phyloP scores from a whole-genome alignment of 37 sponge, comb jelly and placozoan species.

The Dysidea cf. avara region DNA sequence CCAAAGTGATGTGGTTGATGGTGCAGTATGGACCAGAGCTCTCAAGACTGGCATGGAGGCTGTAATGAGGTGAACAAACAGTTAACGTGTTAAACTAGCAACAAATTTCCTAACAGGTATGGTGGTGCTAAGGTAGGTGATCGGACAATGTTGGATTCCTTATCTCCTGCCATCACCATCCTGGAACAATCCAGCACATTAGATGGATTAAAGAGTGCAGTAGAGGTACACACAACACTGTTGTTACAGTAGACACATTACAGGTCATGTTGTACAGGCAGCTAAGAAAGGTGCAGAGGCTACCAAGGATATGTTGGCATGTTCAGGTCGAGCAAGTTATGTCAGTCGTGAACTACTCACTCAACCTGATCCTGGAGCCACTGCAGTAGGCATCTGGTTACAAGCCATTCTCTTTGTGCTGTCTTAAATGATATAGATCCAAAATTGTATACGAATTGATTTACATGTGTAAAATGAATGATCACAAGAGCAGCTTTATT shows the following conservation, averaged over 20 bases:
- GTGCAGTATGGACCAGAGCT: constrained; percentile 50
- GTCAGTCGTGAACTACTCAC: constrained; percentile 59
- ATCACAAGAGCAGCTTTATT: too few relatives aligned
- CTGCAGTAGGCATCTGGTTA: constrained; percentile 74
- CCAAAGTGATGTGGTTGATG: constrained; percentile 1
- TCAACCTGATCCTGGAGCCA: constrained; percentile 80
- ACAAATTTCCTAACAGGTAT: too few relatives aligned
- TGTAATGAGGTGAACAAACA: constrained; percentile 36
- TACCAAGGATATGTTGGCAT: constrained; percentile 65
- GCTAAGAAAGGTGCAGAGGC: constrained; percentile 54
- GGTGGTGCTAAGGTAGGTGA: constrained; percentile 56
- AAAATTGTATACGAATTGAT: too few relatives aligned
- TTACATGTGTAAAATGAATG: too few relatives aligned
- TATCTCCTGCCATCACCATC: too few relatives aligned
- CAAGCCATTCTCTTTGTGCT: constrained; percentile 31
- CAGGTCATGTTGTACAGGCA: constrained; percentile 60
- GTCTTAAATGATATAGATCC: neutral
- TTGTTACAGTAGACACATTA: too few relatives aligned
- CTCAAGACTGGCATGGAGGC: constrained; percentile 49
- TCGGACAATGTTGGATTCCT: constrained; percentile 22
- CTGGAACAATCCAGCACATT: too few relatives aligned
- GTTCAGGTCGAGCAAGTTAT: constrained; percentile 83
- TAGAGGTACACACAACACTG: too few relatives aligned
- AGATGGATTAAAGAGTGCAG: too few relatives aligned
- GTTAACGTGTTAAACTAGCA: too few relatives aligned